Conservation (phyloP, 2,113 vertebrate species). For the Meriones unguiculatus region DNA sequence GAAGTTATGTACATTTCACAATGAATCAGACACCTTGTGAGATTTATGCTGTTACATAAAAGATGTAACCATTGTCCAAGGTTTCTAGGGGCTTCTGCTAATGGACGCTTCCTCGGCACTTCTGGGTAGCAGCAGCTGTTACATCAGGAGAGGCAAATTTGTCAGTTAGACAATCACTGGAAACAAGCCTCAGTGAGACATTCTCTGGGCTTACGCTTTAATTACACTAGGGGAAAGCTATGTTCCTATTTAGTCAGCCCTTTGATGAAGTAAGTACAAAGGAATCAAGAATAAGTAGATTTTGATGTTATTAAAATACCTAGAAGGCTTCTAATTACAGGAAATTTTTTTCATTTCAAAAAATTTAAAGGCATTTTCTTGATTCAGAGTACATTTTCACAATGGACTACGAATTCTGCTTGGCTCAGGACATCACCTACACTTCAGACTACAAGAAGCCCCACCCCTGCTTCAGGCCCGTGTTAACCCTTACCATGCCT, state of each 20-base stretch:
- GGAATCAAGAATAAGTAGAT: background rate
- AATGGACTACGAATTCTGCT: background rate
- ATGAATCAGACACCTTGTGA: background rate
- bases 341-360: background rate
- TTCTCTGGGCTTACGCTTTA: background rate
- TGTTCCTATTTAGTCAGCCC: background rate
- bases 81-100: background rate
- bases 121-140: background rate
- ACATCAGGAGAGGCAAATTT: conserved; percentile 21
- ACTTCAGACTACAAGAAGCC: rapidly evolving
- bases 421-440: background rate
- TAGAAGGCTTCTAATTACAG: background rate
- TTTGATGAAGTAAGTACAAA: conserved; percentile 21
- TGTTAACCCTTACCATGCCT: conserved; percentile 86
- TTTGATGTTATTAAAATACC: conserved; percentile 1
- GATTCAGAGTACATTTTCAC: background rate
- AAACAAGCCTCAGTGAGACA: background rate
- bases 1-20: background rate
- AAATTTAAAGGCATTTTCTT: conserved; percentile 2
- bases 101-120: background rate
- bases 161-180: background rate
- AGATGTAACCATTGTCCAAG: background rate
- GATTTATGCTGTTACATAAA: background rate
- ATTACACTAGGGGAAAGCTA: background rate
- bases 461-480: background rate